Conservation (phyloP, 1,140 invertebrate genomes). For the Acromyrmex echinatior region DNA sequence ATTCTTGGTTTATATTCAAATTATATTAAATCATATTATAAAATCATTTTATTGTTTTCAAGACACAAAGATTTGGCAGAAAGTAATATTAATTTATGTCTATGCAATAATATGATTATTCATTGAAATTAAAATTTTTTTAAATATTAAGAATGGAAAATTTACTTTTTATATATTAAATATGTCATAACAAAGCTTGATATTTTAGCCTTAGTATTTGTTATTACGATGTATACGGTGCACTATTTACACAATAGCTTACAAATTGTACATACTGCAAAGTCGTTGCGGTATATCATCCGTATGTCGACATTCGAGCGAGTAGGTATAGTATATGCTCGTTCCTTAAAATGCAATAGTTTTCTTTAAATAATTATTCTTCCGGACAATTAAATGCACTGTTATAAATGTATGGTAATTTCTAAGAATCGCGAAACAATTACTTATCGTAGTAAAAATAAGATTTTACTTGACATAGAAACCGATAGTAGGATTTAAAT, state of each 20-base stretch:
- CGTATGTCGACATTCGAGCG: background rate
- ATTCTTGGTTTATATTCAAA: background rate
- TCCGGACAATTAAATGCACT: background rate
- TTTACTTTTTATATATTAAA: background rate
- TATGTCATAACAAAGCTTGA: background rate
- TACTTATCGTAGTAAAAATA: background rate
- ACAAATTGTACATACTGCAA: background rate
- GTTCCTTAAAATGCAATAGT: background rate
- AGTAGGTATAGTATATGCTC: background rate
- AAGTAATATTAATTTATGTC: background rate
- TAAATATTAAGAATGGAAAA: background rate
- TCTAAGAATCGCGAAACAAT: background rate
- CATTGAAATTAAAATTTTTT: background rate
- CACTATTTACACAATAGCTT: background rate
- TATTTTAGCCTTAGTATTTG: background rate
- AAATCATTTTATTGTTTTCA: background rate
- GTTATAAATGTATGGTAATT: background rate
- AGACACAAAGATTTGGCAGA: background rate
- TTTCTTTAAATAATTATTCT: background rate
- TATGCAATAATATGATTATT: background rate
- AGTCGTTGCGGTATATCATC: background rate
- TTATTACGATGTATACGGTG: background rate
- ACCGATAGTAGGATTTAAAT: background rate
- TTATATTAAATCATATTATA: background rate
- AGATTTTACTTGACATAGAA: background rate